Evolutionary conservation across 2,113 vertebrate genomes (phyloP), one percentile per base, ranked within the genome.

Genomic region (Synchiropus splendidus): DNA sequence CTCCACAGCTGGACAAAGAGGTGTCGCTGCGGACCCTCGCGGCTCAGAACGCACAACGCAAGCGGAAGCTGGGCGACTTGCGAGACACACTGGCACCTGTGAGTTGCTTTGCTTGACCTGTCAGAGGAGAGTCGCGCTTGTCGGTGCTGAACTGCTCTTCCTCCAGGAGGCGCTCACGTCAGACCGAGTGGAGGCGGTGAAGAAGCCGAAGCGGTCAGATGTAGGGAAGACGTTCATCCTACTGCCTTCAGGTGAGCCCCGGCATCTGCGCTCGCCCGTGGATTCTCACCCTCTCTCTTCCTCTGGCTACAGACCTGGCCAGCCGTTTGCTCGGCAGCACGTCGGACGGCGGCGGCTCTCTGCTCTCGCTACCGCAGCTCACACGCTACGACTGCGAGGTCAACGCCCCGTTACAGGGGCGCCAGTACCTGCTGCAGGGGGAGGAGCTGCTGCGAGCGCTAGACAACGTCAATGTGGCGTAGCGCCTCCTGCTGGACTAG

Each of bases 351-450:
- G 83, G 81, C 40, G 70, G 82, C n/a, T 68, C 67, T 8, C 67
- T 36, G 18, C 62, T 79, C 48, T 65, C 49, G 52, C 79, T 99
- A 45, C 94, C 95, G 12, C 91, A 94, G 39, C 88, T 97, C 58
- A 95, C 91, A 16, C 87, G 88, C 74, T 89, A 97, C 0, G 95
- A 97, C 80, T 96, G 92, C 41, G 93, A 99, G 84, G 93, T 98
- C 55, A 97, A 96, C 6, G 91, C 89, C 50, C 92, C 93, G 54
- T 50, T 97, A 54, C 89, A 89, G 81, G 91, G 85, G 49, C 90
- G 88, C 64, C 88, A 91, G 82, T 90, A 87, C 81, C 85, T 98
- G 72, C 85, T 97, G 57, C 92, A 94, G 77, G 92, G 93, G 11
- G 93, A 97, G 87, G 95, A 98, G 66, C 85, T 98, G 58, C 84